Evolutionary conservation across 2,888 invertebrate genomes (phyloP), one percentile per base, ranked within the genome.

Genomic region (Diabrotica balteata): DNA sequence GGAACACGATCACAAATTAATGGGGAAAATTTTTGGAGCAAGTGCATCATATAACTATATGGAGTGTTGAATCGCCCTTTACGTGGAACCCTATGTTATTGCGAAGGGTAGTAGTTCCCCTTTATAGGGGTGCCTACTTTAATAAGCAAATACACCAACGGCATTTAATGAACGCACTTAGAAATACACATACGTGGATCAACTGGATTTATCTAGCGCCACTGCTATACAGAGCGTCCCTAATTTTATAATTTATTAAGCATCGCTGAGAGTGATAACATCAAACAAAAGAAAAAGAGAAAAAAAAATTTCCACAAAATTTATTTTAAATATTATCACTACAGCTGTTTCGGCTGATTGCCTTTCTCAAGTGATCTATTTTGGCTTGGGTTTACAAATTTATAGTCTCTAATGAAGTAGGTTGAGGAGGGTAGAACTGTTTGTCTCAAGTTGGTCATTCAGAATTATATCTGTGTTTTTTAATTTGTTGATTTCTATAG

Each of bases 131-230:
- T 75, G 76, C 75, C 75, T 74, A 75, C 77, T 80, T 80, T 81
- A 80, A 82, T 81, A 81, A 81, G 80, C 80, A 80, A 80, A 80
- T 81, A 81, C 78, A 81, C 81, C 80, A 77, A 78, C 77, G 80
- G 81, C 81, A 81, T 82, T 82, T 82, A 82, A 82, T 82, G 82
- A 82, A 82, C 78, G 82, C 80, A 81, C 81, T 81, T 80, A 79
- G 72, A 76, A 75, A 76, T 74, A 72, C 73, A 74, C 77, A 72
- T 73, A 77, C 75, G 75, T 53, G 54, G 65, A 58, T 62, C 58
- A 62, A 68, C 59, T 59, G 59, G 54, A 65, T 66, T 59, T 66
- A 59, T 22, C 45, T 62, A 66, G 69, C 63, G 69, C 69, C 69
- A 66, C 62, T 55, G 50, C 43, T 57, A 50, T 51, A 69, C 44